Evolutionary conservation across 1,140 invertebrate species (phyloP).

Genomic region (Nixonia krombeini): DNA sequence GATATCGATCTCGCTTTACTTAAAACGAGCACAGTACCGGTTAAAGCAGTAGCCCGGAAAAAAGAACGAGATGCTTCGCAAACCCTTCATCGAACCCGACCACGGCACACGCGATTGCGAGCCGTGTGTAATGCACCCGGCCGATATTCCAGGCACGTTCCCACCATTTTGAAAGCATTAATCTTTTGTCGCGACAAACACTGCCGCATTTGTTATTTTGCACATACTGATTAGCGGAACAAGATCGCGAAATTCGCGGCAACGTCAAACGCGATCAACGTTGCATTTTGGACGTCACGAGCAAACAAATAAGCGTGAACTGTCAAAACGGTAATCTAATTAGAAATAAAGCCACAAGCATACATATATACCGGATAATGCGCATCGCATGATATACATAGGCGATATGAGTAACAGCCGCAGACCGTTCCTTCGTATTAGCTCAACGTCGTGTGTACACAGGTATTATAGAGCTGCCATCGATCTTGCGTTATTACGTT

Average conservation of each 20-base stretch:
- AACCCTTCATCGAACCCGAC: neutral
- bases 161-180: too few species aligned
- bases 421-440: neutral
- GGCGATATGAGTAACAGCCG: neutral
- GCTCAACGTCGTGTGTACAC: constrained; percentile 7
- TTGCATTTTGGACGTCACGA: too few species aligned
- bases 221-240: too few species aligned
- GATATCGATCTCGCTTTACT: constrained; percentile 23
- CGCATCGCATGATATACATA: neutral
- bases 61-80: too few species aligned
- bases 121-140: too few species aligned
- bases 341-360: neutral
- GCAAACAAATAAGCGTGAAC: too few species aligned
- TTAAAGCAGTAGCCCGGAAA: neutral
- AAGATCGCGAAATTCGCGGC: too few species aligned
- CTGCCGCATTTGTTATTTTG: too few species aligned
- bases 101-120: neutral
- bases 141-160: too few species aligned
- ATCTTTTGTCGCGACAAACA: too few species aligned
- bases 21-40: constrained; percentile 1
- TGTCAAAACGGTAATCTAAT: neutral
- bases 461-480: constrained; percentile 9
- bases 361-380: neutral
- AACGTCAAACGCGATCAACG: too few species aligned
- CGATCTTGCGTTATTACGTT: constrained; percentile 18